Evolutionary conservation across 1,140 invertebrate genomes (phyloP).

Genomic region (Drosophila simulans): DNA sequence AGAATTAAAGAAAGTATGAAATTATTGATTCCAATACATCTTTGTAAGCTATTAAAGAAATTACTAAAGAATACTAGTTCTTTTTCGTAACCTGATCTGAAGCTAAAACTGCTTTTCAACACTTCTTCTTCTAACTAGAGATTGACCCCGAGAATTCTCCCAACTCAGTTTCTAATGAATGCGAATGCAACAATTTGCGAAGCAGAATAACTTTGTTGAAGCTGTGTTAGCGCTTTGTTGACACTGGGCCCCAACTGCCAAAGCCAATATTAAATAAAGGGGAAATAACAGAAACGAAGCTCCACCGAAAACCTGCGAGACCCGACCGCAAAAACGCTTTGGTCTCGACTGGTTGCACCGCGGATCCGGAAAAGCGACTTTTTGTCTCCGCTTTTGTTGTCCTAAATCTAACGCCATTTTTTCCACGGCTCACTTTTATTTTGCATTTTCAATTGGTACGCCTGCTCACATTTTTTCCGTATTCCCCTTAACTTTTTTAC

Average conservation of each 20-base stretch:
- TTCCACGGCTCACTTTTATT: slow-evolving; percentile 54
- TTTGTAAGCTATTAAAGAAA: too few species aligned
- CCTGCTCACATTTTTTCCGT: slow-evolving; percentile 55
- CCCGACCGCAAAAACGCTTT: slow-evolving; percentile 62
- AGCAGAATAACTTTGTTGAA: slow-evolving; percentile 40
- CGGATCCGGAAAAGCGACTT: slow-evolving; percentile 37
- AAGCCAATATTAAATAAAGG: slow-evolving; percentile 54
- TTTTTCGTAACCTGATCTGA: too few species aligned
- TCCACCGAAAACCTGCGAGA: slow-evolving; percentile 44
- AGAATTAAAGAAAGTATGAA: too few species aligned
- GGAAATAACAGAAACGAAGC: slow-evolving; percentile 25
- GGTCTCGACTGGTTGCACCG: slow-evolving; percentile 55
- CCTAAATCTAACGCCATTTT: slow-evolving; percentile 73
- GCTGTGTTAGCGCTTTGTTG: slow-evolving; percentile 39
- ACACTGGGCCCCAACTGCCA: slow-evolving; percentile 50
- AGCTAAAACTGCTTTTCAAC: neutral
- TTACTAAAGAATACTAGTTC: too few species aligned
- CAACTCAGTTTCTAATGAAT: slow-evolving; percentile 1
- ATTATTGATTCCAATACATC: too few species aligned
- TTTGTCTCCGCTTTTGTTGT: slow-evolving; percentile 66
- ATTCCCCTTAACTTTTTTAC: slow-evolving; percentile 38
- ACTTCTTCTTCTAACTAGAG: neutral
- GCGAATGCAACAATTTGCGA: slow-evolving; percentile 21
- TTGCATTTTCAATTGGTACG: slow-evolving; percentile 76
- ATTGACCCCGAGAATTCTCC: neutral